Base-by-base conservation (phyloP, 2,797 vertebrate genomes). In the Hippocampus kuda region DNA sequence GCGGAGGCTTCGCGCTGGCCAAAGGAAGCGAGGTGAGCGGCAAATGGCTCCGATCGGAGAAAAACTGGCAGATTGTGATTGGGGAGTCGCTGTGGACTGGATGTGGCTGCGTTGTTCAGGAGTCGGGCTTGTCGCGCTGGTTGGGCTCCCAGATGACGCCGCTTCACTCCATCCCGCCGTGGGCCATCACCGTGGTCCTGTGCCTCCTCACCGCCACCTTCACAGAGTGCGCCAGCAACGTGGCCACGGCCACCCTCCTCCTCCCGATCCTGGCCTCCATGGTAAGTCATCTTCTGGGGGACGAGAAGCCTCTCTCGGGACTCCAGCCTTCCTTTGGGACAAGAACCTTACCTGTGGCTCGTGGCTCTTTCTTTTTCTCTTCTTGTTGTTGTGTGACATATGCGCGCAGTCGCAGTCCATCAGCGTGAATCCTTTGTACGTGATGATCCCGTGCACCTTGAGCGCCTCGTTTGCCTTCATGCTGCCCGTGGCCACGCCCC, bases 151-250 rank as follows among this genome's bases (percentile, higher is more conserved):
- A 95, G 79, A 93, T 98, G 94, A 89, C 88, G 0, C 93, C 94
- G 0, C 86, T 98, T 5, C 90, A 93, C 34, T 83, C 76, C 2
- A 76, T 98, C 67, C 91, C 93, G 2, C 88, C 92, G 0, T 92
- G 91, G 86, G 89, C 91, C 73, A 93, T 97, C 66, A 86, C 91
- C 26, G 46, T 95, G 22, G 73, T 95, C 63, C 77, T 96, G 57
- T 95, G 92, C 2, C 72, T 94, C 30, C 80, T 93, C 26, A 80
- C 93, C 10, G 93, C 94, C 20, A 87, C 87, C 53, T 93, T 94
- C 85, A 99, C 97, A 0, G 95, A 99, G 77, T 98, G 94, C 67
- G 91, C 94, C 48, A 99, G 97, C 85, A 99, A 99, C 0, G 93
- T 97, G 0, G 94, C 97, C 77, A 98, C 96, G 0, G 93, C 94